Conservation (phyloP, 1,140 invertebrate genomes). For the Hydropsyche tenuis region DNA sequence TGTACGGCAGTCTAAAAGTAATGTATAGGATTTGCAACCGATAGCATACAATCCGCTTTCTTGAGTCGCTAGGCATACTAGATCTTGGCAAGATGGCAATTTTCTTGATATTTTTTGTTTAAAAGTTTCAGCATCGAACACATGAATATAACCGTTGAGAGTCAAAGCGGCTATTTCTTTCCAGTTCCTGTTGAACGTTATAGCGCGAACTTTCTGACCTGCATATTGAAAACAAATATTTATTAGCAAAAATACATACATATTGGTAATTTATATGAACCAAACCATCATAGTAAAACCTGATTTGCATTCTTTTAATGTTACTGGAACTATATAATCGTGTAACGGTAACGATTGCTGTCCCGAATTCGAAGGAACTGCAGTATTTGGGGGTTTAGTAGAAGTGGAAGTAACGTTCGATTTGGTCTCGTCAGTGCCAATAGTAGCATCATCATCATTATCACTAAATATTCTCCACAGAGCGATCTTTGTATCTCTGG, state of each 20-base stretch:
- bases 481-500: constrained; percentile 85
- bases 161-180: constrained; percentile 92
- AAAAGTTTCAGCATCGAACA: constrained; percentile 89
- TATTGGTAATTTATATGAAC: too few species aligned
- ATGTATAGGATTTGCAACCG: constrained; percentile 91
- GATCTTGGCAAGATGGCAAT: constrained; percentile 87
- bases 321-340: constrained; percentile 71
- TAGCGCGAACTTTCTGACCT: constrained; percentile 83
- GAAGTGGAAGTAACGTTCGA: constrained; percentile 15
- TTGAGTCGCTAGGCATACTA: constrained; percentile 85
- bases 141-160: constrained; percentile 90
- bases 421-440: constrained; percentile 34
- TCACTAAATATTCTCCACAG: constrained; percentile 71
- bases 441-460: constrained; percentile 35
- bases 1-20: constrained; percentile 86
- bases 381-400: constrained; percentile 9
- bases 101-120: constrained; percentile 85
- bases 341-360: constrained; percentile 57
- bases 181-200: constrained; percentile 85
- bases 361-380: constrained; percentile 3
- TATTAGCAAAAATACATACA: too few species aligned
- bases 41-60: constrained; percentile 87
- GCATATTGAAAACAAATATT: too few species aligned
- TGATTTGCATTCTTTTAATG: constrained; percentile 75
- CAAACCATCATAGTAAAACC: too few species aligned